Conservation (phyloP, 1,140 invertebrate species). For the Rhyzopertha dominica region DNA sequence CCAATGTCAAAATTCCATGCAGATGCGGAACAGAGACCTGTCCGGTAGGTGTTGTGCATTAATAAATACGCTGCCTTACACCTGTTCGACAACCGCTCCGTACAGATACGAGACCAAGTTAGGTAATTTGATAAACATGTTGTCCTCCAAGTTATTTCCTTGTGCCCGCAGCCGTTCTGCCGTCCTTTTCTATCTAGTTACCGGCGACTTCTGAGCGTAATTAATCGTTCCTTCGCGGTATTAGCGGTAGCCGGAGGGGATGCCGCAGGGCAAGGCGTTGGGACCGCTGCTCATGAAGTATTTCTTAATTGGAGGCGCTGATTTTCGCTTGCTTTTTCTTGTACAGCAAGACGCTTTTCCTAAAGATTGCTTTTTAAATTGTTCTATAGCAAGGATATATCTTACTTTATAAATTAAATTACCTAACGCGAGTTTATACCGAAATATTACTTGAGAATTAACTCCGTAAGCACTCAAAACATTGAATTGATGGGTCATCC, state of each 20-base stretch:
- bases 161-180: conserved; percentile 16
- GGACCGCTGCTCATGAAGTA: not conserved
- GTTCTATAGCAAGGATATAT: not conserved
- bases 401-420: too few species aligned
- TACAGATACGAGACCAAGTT: conserved; percentile 13
- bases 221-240: too few species aligned
- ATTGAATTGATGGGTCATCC: too few species aligned
- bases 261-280: not conserved
- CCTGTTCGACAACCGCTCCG: conserved; percentile 14
- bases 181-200: conserved; percentile 20
- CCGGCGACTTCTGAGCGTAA: too few species aligned
- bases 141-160: conserved; percentile 23
- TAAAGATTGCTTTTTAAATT: conserved; percentile 4
- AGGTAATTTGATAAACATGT: conserved; percentile 24
- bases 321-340: not conserved
- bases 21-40: too few species aligned
- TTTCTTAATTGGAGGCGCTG: not conserved
- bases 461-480: too few species aligned
- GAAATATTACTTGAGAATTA: too few species aligned
- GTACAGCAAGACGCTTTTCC: not conserved
- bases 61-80: too few species aligned
- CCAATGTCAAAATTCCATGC: too few species aligned
- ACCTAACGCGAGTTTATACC: too few species aligned
- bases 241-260: not conserved
- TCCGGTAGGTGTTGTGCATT: too few species aligned